These are phyloP conservation scores for Halictus quadricinctus DNA, from an alignment of 2,888 invertebrate species.

Conservation along the genomic window DNA sequence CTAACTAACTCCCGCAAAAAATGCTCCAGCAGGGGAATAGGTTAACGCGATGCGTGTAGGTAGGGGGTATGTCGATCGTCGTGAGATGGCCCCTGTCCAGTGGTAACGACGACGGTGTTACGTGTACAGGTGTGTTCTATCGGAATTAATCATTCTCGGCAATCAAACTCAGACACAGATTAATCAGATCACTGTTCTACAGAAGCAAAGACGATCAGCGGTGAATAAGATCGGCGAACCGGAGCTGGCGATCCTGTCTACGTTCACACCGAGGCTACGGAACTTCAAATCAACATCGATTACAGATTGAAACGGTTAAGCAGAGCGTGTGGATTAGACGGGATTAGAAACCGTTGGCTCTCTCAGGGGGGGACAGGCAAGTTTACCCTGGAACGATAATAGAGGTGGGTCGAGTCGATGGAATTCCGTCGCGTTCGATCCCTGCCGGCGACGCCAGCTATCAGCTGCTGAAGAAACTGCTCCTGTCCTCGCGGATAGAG, in stretches of 20 bases:
- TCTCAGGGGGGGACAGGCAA: slow-evolving; percentile 38
- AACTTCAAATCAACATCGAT: slow-evolving; percentile 30
- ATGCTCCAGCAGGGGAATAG: background rate
- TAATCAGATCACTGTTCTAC: background rate
- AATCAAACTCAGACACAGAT: background rate
- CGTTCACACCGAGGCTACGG: slow-evolving; percentile 79
- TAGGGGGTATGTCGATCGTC: slow-evolving; percentile 29
- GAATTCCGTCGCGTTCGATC: slow-evolving; percentile 77
- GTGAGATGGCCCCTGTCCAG: slow-evolving; percentile 24
- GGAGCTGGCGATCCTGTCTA: slow-evolving; percentile 57
- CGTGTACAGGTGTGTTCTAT: background rate
- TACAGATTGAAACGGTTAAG: slow-evolving; percentile 43
- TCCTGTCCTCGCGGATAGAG: slow-evolving; percentile 73
- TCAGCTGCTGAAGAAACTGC: slow-evolving; percentile 68
- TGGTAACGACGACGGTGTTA: background rate
- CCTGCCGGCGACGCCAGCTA: slow-evolving; percentile 46
- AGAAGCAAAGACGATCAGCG: slow-evolving; percentile 16
- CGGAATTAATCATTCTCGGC: background rate
- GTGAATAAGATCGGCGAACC: slow-evolving; percentile 2
- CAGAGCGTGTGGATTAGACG: slow-evolving; percentile 31
- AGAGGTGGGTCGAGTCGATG: slow-evolving; percentile 76
- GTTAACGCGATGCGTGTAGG: background rate
- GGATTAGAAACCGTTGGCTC: slow-evolving; percentile 42
- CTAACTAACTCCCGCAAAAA: background rate
- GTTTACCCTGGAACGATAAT: slow-evolving; percentile 81